Evolutionary conservation across 2,797 vertebrate species (phyloP), one percentile per base, ranked within the genome.

Genomic region (Euphonia xanthogaster): DNA sequence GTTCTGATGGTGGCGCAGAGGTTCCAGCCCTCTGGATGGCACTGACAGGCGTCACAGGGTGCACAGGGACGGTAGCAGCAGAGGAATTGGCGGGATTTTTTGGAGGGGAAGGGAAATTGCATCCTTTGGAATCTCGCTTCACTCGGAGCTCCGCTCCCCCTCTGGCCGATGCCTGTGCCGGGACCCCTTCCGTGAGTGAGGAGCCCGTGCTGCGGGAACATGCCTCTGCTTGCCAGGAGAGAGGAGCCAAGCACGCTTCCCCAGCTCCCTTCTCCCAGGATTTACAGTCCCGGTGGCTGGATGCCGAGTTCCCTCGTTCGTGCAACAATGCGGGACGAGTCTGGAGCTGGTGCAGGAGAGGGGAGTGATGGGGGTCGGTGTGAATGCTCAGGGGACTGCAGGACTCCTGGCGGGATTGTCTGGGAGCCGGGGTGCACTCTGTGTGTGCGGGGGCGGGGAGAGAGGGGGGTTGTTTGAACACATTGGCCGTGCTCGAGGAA

Each of bases 211-310:
- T 72, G 88, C 86, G 45, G 76, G 95, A 96, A 92, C 95, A 75
- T 4, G 62, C 3, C 55, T 40, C n/a, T 22, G 58, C 86, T 47
- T 84, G 92, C 94, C 96, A 95, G 86, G 40, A 65, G 58, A 65
- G 47, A 30, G 83, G 66, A 94, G 96, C 96, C 95, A 93, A 93
- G 83, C 95, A 93, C 83, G 88, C 91, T 88, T 30, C 83, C 85
- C 90, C 23, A 31, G 35, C 62, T 39, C 70, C 70, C 48, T 37
- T 58, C 73, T 88, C 92, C 83, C 86, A 39, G 39, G 73, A 66
- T 84, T 80, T 58, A 33, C 87, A 55, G 66, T 31, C 25, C 44
- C 2, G 3, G 50, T 42, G 86, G 77, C 95, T 62, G 76, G 24
- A 30, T 61, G 90, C 94, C 74, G 7, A 72, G 37, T n/a, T 39